Percentiles rank a stretch among this genome's conserved stretches.
Conservation (phyloP, 1,140 invertebrate genomes). For the Cheumatopsyche charites region DNA sequence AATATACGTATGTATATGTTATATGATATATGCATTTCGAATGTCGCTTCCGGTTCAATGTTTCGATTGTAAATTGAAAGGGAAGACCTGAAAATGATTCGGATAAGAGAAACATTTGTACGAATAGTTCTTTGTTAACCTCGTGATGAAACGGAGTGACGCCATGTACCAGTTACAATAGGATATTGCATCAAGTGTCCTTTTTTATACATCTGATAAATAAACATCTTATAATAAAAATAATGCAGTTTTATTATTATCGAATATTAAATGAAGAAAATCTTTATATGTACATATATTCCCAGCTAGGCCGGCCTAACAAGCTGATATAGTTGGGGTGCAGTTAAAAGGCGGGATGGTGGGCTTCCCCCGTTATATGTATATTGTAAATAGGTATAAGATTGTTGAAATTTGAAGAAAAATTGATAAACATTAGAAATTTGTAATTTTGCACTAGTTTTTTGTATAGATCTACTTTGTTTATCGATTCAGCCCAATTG, state of each 20-base stretch:
- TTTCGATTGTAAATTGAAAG: constrained; percentile 10
- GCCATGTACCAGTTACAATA: constrained; percentile 30
- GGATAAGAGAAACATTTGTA: not conserved
- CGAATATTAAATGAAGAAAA: too few relatives aligned
- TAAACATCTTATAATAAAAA: constrained; percentile 49
- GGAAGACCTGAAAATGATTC: not conserved
- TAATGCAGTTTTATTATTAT: constrained; percentile 19
- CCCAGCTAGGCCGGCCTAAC: too few relatives aligned
- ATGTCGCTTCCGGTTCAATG: constrained; percentile 18
- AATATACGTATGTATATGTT: constrained; percentile 1
- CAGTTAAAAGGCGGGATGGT: too few relatives aligned
- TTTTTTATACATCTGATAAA: constrained; percentile 49
- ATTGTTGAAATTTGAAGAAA: too few relatives aligned
- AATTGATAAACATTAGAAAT: too few relatives aligned
- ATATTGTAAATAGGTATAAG: too few relatives aligned
- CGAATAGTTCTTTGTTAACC: constrained; percentile 17
- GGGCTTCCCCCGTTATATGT: too few relatives aligned
- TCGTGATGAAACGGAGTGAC: constrained; percentile 4
- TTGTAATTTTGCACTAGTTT: too few relatives aligned
- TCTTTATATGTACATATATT: too few relatives aligned
- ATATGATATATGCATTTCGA: not conserved
- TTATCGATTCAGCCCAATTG: too few relatives aligned
- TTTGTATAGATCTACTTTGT: too few relatives aligned
- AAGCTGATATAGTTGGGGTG: too few relatives aligned
- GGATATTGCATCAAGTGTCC: constrained; percentile 49